A percentile compares a stretch with the other conserved stretches of the same genome.
phyloP scores from a whole-genome alignment of 2,888 invertebrate species.

The Villa cingulata region DNA sequence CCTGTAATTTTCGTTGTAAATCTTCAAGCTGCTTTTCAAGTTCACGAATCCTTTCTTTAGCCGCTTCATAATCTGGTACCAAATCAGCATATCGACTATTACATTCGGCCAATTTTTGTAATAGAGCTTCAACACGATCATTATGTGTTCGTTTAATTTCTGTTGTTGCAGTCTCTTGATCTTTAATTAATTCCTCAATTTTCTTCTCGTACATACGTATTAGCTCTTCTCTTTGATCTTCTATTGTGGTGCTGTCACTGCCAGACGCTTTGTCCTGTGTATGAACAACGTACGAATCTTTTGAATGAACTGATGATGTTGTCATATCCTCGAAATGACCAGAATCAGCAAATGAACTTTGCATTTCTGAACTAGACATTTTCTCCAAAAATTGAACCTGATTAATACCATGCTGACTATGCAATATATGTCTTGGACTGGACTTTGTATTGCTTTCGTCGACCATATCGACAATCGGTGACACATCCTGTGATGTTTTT shows the following conservation, averaged over 20 bases:
- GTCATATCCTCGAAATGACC: constrained; percentile 76
- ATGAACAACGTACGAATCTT: constrained; percentile 49
- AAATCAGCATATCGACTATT: constrained; percentile 66
- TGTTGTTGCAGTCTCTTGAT: constrained; percentile 48
- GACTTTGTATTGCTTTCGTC: constrained; percentile 31
- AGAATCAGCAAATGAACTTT: constrained; percentile 69
- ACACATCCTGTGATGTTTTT: constrained; percentile 42
- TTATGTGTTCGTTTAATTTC: constrained; percentile 66
- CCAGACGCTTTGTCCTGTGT: constrained; percentile 38
- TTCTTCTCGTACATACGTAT: constrained; percentile 60
- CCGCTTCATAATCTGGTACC: constrained; percentile 58
- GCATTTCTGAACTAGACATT: constrained; percentile 42
- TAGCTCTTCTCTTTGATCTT: constrained; percentile 52
- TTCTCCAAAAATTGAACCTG: constrained; percentile 29
- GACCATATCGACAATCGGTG: constrained; percentile 41
- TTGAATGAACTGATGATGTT: constrained; percentile 61
- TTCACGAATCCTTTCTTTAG: constrained; percentile 54
- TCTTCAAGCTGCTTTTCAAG: constrained; percentile 61
- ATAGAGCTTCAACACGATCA: constrained; percentile 59
- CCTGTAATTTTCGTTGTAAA: constrained; percentile 50
- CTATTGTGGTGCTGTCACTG: constrained; percentile 33
- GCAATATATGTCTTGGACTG: constrained; percentile 30
- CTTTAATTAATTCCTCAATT: constrained; percentile 58
- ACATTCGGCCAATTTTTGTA: constrained; percentile 59
- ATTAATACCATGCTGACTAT: constrained; percentile 34